Conservation (phyloP, 2,888 invertebrate species). For the Nephrotoma guestfalica region DNA sequence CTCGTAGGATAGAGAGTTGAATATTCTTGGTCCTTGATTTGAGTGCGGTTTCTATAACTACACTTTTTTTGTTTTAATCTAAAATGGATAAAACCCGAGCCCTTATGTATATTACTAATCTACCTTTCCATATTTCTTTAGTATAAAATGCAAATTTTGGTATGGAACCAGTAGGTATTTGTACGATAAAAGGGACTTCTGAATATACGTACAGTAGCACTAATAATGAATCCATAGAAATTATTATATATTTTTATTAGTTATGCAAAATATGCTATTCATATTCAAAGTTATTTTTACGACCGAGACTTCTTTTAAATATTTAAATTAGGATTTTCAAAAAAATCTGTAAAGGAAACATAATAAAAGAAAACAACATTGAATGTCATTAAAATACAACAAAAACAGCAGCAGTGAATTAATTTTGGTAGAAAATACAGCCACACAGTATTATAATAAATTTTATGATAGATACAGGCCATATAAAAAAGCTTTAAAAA, state of each 20-base stretch:
- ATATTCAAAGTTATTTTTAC: constrained; percentile 5
- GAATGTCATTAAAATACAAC: not conserved
- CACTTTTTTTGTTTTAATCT: not conserved
- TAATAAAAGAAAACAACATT: not conserved
- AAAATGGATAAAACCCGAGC: not conserved
- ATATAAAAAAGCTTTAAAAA: not conserved
- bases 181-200: not conserved
- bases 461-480: not conserved
- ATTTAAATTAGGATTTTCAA: not conserved
- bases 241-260: constrained; percentile 1
- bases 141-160: not conserved
- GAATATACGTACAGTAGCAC: not conserved
- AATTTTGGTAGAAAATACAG: not conserved
- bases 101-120: not conserved
- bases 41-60: not conserved
- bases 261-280: constrained; percentile 5
- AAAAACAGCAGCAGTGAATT: not conserved
- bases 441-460: not conserved
- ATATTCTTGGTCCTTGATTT: not conserved
- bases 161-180: not conserved
- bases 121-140: not conserved
- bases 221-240: not conserved
- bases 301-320: not conserved
- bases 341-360: not conserved
- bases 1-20: not conserved